A percentile compares a stretch with the other conserved stretches of the same genome.
Evolutionary conservation across 1,140 invertebrate genomes (phyloP).

Genomic region (Eurosta solidaginis): DNA sequence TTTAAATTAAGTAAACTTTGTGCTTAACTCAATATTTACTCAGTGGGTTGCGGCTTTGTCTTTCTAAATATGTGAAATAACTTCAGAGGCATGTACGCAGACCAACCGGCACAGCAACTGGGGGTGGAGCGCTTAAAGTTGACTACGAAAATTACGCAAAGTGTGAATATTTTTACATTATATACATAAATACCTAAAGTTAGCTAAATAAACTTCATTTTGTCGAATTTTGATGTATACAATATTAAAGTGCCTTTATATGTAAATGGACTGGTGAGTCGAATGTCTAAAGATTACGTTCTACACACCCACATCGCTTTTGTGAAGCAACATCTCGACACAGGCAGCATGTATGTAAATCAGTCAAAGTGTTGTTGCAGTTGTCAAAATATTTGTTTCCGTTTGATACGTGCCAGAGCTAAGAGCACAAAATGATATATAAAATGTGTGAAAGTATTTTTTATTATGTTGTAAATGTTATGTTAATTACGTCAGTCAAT

Average conservation of each 20-base stretch:
- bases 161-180: constrained; percentile 1
- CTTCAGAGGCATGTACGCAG: not conserved
- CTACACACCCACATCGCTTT: not conserved
- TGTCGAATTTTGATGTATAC: constrained; percentile 5
- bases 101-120: not conserved
- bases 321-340: too few relatives aligned
- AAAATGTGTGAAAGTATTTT: constrained; percentile 5
- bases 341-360: not conserved
- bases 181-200: too few relatives aligned
- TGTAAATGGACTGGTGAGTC: not conserved
- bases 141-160: not conserved
- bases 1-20: constrained; percentile 15
- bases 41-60: not conserved
- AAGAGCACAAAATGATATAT: not conserved
- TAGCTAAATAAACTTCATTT: not conserved
- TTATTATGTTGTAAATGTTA: constrained; percentile 19
- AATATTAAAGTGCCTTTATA: not conserved
- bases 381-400: constrained; percentile 13
- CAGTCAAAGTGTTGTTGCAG: not conserved
- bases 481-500: constrained; percentile 16
- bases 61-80: not conserved
- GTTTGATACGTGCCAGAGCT: constrained; percentile 12
- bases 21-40: constrained; percentile 9
- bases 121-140: not conserved
- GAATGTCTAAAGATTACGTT: not conserved